These are phyloP conservation scores for Dicaeum eximium DNA, from an alignment of 2,113 vertebrate species.

Conservation along the genomic window DNA sequence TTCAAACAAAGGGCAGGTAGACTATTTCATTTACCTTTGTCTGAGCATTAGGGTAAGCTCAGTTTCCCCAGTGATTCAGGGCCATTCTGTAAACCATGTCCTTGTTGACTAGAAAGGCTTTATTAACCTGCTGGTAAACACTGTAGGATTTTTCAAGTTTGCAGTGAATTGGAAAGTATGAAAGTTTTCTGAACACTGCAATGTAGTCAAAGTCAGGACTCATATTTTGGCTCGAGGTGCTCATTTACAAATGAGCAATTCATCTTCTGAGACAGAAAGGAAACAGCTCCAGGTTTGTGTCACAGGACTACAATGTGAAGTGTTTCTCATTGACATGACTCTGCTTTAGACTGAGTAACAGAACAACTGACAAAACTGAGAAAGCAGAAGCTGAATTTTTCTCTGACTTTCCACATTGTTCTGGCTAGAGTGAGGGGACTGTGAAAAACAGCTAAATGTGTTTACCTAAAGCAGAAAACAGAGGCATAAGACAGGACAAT, in stretches of 20 bases:
- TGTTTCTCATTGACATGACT: neutral
- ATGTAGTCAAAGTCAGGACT: slow-evolving; percentile 13
- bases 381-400: neutral
- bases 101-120: neutral
- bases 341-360: neutral
- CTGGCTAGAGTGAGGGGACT: neutral
- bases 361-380: neutral
- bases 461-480: neutral
- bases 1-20: neutral
- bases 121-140: neutral
- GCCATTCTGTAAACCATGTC: neutral
- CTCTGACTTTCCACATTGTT: neutral
- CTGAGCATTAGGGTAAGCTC: neutral
- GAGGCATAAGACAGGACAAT: neutral
- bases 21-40: neutral
- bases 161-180: neutral
- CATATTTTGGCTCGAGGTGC: slow-evolving; percentile 29
- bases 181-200: neutral
- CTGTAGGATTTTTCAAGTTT: neutral
- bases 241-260: slow-evolving; percentile 61
- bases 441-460: neutral
- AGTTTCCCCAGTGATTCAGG: neutral
- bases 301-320: neutral
- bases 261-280: slow-evolving; percentile 15
- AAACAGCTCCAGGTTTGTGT: slow-evolving; percentile 43